Evolutionary conservation across 2,888 invertebrate species (phyloP).

Genomic region (Acanthosoma haemorrhoidale): DNA sequence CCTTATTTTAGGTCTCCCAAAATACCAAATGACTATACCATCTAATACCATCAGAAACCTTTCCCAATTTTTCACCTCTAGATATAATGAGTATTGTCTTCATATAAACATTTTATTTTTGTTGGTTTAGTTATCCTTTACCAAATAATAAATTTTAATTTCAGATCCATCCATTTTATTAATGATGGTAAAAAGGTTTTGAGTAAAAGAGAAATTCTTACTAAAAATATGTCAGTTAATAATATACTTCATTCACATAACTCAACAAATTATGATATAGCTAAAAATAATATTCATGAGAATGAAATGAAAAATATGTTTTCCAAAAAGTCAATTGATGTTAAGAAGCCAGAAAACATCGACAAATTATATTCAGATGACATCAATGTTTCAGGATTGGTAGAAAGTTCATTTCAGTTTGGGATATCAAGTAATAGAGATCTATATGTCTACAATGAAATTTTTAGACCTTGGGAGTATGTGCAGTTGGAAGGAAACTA

Average conservation of each 20-base stretch:
- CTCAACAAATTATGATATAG: not conserved
- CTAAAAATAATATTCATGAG: not conserved
- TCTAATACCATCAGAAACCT: too few species aligned
- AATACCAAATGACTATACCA: too few species aligned
- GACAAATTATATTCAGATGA: not conserved
- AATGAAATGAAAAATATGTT: not conserved
- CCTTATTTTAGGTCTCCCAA: too few species aligned
- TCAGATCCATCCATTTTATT: not conserved
- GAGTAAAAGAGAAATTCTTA: not conserved
- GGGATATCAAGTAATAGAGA: not conserved
- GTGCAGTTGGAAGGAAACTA: not conserved
- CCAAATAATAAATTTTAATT: not conserved
- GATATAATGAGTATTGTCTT: too few species aligned
- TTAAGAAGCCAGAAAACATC: not conserved
- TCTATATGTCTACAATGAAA: constrained; percentile 3
- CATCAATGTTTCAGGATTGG: not conserved
- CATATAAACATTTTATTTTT: too few species aligned
- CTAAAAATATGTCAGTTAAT: not conserved
- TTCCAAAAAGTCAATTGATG: not conserved
- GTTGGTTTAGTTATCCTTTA: too few species aligned
- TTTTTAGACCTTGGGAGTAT: not conserved
- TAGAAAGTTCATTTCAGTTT: not conserved
- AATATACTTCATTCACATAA: not conserved
- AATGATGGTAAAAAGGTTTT: not conserved
- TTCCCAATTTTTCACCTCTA: too few species aligned